phyloP scores from a whole-genome alignment of 2,797 vertebrate genomes.

The Microchirus variegatus region DNA sequence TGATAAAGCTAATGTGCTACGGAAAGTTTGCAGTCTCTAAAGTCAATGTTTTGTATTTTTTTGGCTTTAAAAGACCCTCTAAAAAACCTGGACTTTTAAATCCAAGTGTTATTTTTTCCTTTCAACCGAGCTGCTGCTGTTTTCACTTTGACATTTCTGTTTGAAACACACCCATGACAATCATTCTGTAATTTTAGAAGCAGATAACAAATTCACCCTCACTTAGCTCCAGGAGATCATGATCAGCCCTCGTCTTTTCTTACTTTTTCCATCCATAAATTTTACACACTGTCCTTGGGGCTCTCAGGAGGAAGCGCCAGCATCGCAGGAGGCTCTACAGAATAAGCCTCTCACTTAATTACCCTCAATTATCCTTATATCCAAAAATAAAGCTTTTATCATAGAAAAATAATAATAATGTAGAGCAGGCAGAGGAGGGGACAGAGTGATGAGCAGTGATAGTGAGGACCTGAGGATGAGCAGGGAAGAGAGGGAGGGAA shows the following conservation, averaged over 20 bases:
- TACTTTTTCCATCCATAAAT: constrained; percentile 46
- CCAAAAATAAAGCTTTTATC: constrained; percentile 24
- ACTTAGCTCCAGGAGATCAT: constrained; percentile 30
- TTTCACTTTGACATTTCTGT: neutral
- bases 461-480: constrained; percentile 60
- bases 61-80: no score
- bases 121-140: neutral
- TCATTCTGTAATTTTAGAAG: neutral
- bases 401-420: constrained; percentile 42
- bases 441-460: constrained; percentile 52
- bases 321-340: constrained; percentile 12
- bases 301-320: no score
- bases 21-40: no score
- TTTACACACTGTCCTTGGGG: constrained; percentile 11
- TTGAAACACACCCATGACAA: neutral
- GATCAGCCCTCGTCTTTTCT: constrained; percentile 44
- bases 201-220: constrained; percentile 17
- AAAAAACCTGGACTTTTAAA: neutral
- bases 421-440: constrained; percentile 33
- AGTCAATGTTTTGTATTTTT: no score
- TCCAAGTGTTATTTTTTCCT: neutral
- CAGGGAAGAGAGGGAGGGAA: constrained; percentile 32
- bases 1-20: no score
- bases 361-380: constrained; percentile 13
- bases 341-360: constrained; percentile 17